Conservation (phyloP, 37 sponge, comb jelly and placozoan species). For the Crambe crambe region DNA sequence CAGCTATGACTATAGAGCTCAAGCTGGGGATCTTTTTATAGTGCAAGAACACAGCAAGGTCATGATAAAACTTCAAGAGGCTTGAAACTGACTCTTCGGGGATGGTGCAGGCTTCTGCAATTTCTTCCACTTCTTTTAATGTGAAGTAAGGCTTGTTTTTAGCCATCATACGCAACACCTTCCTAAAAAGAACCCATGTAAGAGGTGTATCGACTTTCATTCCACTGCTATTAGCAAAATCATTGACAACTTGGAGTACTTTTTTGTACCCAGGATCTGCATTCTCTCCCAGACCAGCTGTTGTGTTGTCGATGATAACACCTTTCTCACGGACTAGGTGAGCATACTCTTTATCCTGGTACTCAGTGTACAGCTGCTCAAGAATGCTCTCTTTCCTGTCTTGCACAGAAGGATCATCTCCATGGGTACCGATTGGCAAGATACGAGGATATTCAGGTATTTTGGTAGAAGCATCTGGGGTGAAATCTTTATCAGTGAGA, state of each 20-base stretch:
- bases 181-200: conserved; percentile 52
- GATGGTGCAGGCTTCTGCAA: conserved; percentile 27
- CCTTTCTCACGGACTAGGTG: not conserved
- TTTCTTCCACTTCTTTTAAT: not conserved
- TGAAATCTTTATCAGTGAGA: not conserved
- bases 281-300: conserved; percentile 41
- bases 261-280: conserved; percentile 37
- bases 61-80: conserved; percentile 62
- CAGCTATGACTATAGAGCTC: conserved; percentile 15
- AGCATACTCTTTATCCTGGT: conserved; percentile 26
- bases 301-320: conserved; percentile 54
- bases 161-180: conserved; percentile 29
- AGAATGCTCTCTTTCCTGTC: not conserved
- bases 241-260: conserved; percentile 3
- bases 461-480: not conserved
- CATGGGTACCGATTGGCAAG: conserved; percentile 40
- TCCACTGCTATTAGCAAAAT: conserved; percentile 19
- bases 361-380: not conserved
- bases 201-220: conserved; percentile 36
- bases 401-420: conserved; percentile 11
- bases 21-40: conserved; percentile 27
- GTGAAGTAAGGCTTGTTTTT: conserved; percentile 18
- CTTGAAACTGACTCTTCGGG: conserved; percentile 13
- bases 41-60: conserved; percentile 54
- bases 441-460: conserved; percentile 10